Evolutionary conservation across 2,797 vertebrate species (phyloP).

Genomic region (Clarias laeviceps): DNA sequence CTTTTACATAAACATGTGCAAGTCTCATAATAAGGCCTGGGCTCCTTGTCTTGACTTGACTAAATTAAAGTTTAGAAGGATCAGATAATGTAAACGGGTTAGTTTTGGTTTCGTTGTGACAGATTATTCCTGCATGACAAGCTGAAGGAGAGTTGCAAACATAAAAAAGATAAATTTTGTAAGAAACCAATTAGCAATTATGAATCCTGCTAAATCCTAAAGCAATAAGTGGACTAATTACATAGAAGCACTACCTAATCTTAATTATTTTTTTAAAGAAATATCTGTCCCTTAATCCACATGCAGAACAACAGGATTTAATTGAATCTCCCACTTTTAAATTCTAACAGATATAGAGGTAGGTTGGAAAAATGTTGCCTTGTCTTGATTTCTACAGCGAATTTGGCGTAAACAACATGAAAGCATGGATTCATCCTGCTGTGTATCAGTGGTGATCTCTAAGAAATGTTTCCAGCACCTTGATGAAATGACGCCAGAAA

Average conservation of each 20-base stretch:
- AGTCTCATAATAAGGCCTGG: background rate
- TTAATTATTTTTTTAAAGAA: background rate
- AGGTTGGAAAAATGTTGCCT: background rate
- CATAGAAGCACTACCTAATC: background rate
- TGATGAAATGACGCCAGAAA: too few species aligned
- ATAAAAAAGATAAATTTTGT: background rate
- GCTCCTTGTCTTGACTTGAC: background rate
- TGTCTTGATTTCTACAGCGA: background rate
- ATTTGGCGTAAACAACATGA: conserved; percentile 53
- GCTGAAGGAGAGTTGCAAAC: background rate
- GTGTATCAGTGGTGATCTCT: too few species aligned
- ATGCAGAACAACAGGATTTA: background rate
- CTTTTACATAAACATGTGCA: background rate
- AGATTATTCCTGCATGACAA: background rate
- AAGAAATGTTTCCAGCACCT: too few species aligned
- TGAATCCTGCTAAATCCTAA: background rate
- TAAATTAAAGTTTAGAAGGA: background rate
- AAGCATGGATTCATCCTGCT: conserved; percentile 40
- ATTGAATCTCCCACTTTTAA: background rate
- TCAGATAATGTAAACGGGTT: background rate
- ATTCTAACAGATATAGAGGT: background rate
- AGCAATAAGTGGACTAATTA: background rate
- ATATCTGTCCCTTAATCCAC: background rate
- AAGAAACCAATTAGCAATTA: background rate
- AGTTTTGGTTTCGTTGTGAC: background rate